phyloP scores from a whole-genome alignment of 2,888 invertebrate genomes.

The Rhaphigaster nebulosa region DNA sequence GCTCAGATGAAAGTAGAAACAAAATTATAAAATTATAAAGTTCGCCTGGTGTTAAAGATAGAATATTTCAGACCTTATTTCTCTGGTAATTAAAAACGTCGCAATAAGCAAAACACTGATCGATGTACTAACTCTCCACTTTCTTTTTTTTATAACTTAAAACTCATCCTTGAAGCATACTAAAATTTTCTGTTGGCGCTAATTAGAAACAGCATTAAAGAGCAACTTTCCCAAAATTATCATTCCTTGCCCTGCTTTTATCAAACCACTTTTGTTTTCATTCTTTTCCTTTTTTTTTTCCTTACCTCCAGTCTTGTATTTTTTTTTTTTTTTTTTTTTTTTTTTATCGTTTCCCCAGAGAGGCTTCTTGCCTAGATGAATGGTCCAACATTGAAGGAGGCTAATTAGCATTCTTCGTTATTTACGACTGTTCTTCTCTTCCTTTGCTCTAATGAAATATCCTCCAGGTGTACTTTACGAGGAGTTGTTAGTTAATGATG shows the following conservation, averaged over 20 bases:
- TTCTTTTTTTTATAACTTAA: not conserved
- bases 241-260: not conserved
- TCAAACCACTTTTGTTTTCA: not conserved
- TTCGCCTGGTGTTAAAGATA: too few species aligned
- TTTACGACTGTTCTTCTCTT: slow-evolving; percentile 19
- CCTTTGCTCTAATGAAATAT: not conserved
- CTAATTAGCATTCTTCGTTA: slow-evolving; percentile 19
- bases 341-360: not conserved
- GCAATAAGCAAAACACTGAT: not conserved
- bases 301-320: not conserved
- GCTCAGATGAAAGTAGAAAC: too few species aligned
- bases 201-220: not conserved
- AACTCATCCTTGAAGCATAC: not conserved
- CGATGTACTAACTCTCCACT: not conserved
- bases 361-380: not conserved
- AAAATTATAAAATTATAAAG: not conserved
- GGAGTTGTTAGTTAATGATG: not conserved
- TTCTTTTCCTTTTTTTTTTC: not conserved
- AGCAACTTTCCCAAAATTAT: not conserved
- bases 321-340: not conserved
- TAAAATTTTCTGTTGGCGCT: not conserved
- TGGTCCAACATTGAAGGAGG: not conserved
- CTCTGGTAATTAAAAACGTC: too few species aligned
- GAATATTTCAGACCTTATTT: not conserved
- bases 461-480: not conserved